Percentiles rank a stretch among this genome's conserved stretches.
Conservation (phyloP, 2,888 invertebrate genomes). For the Orthosia gracilis region DNA sequence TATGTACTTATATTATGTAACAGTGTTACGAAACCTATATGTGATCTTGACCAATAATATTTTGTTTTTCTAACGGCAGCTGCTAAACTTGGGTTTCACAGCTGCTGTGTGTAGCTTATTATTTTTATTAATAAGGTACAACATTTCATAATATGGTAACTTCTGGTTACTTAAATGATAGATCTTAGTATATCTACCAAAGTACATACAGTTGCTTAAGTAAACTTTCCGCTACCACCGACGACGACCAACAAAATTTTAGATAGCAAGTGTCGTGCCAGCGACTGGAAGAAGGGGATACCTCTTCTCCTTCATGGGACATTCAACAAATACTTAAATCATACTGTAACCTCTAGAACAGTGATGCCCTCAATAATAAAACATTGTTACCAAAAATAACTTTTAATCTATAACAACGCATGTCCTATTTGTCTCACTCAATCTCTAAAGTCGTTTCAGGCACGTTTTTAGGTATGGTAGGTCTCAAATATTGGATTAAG, state of each 20-base stretch:
- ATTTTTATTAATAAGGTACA: not conserved
- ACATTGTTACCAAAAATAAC: not conserved
- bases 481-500: slow-evolving; percentile 27
- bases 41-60: not conserved
- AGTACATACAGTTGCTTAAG: not conserved
- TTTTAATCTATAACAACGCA: not conserved
- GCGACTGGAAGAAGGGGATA: not conserved
- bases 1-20: slow-evolving; percentile 3
- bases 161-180: not conserved
- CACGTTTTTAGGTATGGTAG: slow-evolving; percentile 10
- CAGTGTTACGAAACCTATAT: not conserved
- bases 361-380: not conserved
- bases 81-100: not conserved
- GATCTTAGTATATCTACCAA: not conserved
- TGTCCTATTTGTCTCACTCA: slow-evolving; percentile 3
- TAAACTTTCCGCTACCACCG: not conserved
- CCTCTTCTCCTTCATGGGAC: no score
- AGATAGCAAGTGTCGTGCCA: not conserved
- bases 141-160: not conserved
- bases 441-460: not conserved
- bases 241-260: not conserved
- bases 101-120: not conserved
- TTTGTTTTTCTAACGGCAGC: not conserved
- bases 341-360: not conserved
- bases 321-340: not conserved